Evolutionary conservation across 2,888 invertebrate species (phyloP), one percentile per base, ranked within the genome.

Genomic region (Noctua comes): DNA sequence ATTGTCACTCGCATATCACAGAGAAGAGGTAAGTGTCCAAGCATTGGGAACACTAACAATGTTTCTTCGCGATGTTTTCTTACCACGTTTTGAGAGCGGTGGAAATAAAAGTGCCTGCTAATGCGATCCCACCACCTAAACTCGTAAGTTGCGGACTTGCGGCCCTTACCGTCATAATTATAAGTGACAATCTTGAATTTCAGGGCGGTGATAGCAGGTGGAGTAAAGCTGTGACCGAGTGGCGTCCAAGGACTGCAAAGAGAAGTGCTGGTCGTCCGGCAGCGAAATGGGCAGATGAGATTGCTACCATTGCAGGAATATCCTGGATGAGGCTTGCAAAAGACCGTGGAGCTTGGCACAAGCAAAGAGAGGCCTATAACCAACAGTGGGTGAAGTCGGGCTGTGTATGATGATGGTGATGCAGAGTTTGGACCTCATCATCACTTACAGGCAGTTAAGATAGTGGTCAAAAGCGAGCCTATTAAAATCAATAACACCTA

Each of bases 121-220:
- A 16, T 59, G 27, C 27, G 16, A 6, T 59, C 16, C 16, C 57
- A 59, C 51, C 10, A 24, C 3, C 24, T 16, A 27, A 13, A 1
- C 27, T 13, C 16, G n/a, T 59, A 13, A 11, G 24, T 54, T n/a
- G n/a, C n/a, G n/a, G n/a, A n/a, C n/a, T n/a, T n/a, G 5, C n/a
- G n/a, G 1, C 1, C n/a, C 0, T 57, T 54, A 21, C 11, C n/a
- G 13, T n/a, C 0, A 57, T n/a, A n/a, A n/a, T 11, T n/a, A n/a
- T n/a, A 57, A n/a, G n/a, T n/a, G 57, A 57, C n/a, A 57, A 57
- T 57, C 57, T 57, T n/a, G n/a, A 57, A 57, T 13, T 57, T 57
- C 57, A n/a, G 13, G n/a, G n/a, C n/a, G n/a, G n/a, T n/a, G n/a
- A n/a, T n/a, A n/a, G n/a, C n/a, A n/a, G n/a, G n/a, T n/a, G n/a